Percentiles rank a stretch among this genome's conserved stretches.
Conservation (phyloP, 2,113 vertebrate genomes). For the Saguinus midas region DNA sequence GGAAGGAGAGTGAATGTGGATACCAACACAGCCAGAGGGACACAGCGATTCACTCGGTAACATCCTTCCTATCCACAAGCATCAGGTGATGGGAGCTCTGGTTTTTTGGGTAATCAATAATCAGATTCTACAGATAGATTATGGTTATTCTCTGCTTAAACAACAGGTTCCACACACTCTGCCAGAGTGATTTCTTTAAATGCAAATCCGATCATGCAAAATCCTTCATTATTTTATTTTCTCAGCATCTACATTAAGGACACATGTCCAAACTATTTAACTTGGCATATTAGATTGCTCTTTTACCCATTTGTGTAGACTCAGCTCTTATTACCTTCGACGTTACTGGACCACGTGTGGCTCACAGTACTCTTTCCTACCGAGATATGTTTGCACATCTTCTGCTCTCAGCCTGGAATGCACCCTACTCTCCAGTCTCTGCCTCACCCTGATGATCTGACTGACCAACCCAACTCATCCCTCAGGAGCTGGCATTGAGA, state of each 20-base stretch:
- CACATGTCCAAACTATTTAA: neutral
- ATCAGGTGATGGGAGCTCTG: no score
- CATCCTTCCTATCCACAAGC: neutral
- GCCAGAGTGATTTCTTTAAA: neutral
- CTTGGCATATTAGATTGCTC: no score
- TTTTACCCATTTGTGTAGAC: rapidly evolving
- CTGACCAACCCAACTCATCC: rapidly evolving
- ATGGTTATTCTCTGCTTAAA: rapidly evolving
- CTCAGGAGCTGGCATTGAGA: neutral
- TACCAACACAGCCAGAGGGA: rapidly evolving
- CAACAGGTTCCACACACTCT: neutral
- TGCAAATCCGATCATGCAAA: neutral
- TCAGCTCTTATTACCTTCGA: rapidly evolving
- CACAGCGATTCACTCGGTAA: rapidly evolving
- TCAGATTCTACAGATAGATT: neutral
- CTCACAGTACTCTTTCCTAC: neutral
- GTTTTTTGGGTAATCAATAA: no score
- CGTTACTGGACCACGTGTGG: no score
- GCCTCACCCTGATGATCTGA: neutral
- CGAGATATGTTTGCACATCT: rapidly evolving
- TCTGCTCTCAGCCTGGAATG: neutral
- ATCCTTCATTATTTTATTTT: no score
- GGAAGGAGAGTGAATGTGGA: neutral
- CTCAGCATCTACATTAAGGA: no score
- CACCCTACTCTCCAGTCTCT: rapidly evolving